These are phyloP conservation scores for Enteromius treurensis DNA, from an alignment of 2,797 vertebrate species.

Conservation along the genomic window DNA sequence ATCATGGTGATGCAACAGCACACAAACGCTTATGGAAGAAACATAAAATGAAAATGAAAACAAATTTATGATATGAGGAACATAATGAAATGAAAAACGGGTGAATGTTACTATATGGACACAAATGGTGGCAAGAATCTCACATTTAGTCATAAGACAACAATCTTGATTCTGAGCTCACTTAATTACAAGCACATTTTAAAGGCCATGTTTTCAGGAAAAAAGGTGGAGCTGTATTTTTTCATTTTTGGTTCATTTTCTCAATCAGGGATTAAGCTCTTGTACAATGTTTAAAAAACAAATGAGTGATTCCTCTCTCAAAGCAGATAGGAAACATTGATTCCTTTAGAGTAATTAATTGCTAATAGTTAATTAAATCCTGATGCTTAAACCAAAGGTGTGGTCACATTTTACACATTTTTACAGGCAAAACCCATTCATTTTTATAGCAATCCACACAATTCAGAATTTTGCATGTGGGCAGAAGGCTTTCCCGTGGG, in stretches of 20 bases:
- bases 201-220: slow-evolving; percentile 36
- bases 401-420: neutral
- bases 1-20: slow-evolving; percentile 17
- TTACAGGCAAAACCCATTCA: neutral
- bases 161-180: neutral
- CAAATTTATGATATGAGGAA: neutral
- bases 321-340: neutral
- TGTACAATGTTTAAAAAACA: neutral
- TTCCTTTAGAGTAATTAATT: neutral
- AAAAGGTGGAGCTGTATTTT: neutral
- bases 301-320: neutral
- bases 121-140: neutral
- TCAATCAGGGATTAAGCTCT: neutral
- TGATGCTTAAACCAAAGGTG: neutral
- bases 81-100: neutral
- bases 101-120: neutral
- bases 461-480: neutral
- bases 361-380: neutral
- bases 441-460: neutral
- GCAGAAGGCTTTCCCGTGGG: neutral
- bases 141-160: neutral
- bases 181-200: slow-evolving; percentile 1
- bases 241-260: neutral
- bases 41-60: neutral
- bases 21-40: neutral